These are phyloP conservation scores for Pseudolaguvia tuberculata DNA, from an alignment of 2,113 vertebrate genomes.

Conservation along the genomic window DNA sequence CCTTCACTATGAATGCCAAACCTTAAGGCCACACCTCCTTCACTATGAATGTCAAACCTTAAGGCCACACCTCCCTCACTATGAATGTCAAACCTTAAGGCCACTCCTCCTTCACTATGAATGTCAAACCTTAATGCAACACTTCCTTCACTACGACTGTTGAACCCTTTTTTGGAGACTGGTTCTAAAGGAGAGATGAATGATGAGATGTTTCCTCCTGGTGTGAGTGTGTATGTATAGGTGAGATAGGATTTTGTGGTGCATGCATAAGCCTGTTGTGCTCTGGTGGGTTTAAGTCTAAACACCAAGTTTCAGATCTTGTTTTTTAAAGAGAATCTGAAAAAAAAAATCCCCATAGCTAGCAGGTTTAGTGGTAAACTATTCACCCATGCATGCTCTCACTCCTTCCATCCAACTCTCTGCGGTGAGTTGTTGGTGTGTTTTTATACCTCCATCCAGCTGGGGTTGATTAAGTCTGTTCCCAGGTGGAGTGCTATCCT, in stretches of 20 bases:
- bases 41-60: not conserved
- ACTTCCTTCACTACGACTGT: too few species aligned
- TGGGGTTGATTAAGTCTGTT: slow-evolving; percentile 9
- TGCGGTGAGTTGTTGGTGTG: not conserved
- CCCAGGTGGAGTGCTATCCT: not conserved
- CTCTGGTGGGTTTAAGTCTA: not conserved
- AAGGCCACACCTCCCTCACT: not conserved
- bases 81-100: not conserved
- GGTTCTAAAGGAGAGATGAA: not conserved
- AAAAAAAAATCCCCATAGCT: not conserved
- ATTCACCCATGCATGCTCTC: not conserved
- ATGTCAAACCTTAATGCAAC: too few species aligned
- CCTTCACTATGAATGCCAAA: not conserved
- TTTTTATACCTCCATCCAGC: not conserved
- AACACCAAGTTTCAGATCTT: not conserved
- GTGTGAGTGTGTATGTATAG: not conserved
- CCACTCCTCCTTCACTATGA: not conserved
- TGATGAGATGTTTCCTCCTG: slow-evolving; percentile 12
- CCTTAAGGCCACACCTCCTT: not conserved
- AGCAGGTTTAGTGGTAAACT: not conserved
- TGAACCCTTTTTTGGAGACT: too few species aligned
- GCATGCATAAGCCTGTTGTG: not conserved
- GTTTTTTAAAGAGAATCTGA: slow-evolving; percentile 3
- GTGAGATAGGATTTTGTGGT: slow-evolving; percentile 2
- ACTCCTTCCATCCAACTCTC: not conserved